Evolutionary conservation across 2,888 invertebrate species (phyloP).

Genomic region (Exocentrus adspersus): DNA sequence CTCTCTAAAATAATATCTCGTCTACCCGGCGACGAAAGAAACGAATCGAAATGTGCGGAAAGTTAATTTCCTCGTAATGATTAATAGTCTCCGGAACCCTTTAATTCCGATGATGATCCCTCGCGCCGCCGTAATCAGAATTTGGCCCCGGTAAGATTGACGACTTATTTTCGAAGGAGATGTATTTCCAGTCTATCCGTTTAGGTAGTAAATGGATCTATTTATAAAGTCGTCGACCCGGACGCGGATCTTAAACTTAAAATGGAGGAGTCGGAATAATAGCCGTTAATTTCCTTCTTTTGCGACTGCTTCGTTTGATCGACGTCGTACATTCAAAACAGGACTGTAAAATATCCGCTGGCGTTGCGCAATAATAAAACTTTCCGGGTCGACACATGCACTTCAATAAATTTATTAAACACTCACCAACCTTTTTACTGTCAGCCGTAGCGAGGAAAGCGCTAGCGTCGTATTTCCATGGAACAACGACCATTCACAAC

Average conservation of each 20-base stretch:
- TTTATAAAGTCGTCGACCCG: background rate
- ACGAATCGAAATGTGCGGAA: conserved; percentile 24
- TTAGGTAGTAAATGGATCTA: background rate
- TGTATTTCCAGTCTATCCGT: conserved; percentile 5
- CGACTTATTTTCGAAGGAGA: conserved; percentile 17
- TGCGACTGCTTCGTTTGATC: too few species aligned
- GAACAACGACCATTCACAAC: background rate
- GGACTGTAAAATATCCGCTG: too few species aligned
- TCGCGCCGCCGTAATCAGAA: conserved; percentile 19
- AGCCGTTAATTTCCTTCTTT: too few species aligned
- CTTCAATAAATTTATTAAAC: background rate
- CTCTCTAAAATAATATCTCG: conserved; percentile 19
- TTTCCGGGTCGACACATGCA: too few species aligned
- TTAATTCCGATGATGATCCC: conserved; percentile 23
- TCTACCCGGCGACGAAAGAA: conserved; percentile 22
- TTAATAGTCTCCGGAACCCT: conserved; percentile 22
- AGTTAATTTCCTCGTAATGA: conserved; percentile 28
- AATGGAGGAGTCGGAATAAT: too few species aligned
- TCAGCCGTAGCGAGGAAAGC: background rate
- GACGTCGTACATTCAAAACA: too few species aligned
- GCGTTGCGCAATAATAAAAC: too few species aligned
- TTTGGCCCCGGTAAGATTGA: conserved; percentile 14
- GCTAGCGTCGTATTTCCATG: background rate
- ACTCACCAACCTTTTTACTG: background rate
- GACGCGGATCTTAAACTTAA: background rate